A percentile compares a stretch with the other conserved stretches of the same genome.
Evolutionary conservation across 2,797 vertebrate species (phyloP).

Genomic region (Hozukius guyotensis): DNA sequence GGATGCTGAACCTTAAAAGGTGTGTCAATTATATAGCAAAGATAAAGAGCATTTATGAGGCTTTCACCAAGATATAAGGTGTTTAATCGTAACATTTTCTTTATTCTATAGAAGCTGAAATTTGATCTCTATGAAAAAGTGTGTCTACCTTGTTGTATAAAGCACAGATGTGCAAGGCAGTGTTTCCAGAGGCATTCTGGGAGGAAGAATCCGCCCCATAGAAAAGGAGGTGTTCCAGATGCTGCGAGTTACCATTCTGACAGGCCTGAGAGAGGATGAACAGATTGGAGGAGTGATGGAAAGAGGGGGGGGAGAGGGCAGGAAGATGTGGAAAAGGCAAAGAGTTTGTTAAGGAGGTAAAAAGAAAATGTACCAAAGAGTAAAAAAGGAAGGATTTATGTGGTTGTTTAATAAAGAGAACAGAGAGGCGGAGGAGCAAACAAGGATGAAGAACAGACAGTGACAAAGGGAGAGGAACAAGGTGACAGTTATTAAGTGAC

Average conservation of each 20-base stretch:
- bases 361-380: not conserved
- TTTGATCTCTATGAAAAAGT: not conserved
- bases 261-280: slow-evolving; percentile 85
- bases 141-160: slow-evolving; percentile 92
- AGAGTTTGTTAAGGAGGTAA: not conserved
- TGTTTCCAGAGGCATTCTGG: slow-evolving; percentile 95
- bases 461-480: slow-evolving; percentile 16
- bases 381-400: not conserved
- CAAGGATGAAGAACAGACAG: slow-evolving; percentile 4
- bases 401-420: slow-evolving; percentile 14
- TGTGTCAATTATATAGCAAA: not conserved
- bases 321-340: not conserved
- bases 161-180: slow-evolving; percentile 94
- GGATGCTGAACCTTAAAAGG: not conserved
- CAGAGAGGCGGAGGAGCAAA: not conserved
- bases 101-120: not conserved
- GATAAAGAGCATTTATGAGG: not conserved
- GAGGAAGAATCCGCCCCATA: slow-evolving; percentile 91
- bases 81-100: not conserved
- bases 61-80: not conserved
- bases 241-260: slow-evolving; percentile 92
- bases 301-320: not conserved
- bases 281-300: not conserved
- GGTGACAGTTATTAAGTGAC: slow-evolving; percentile 43
- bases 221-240: slow-evolving; percentile 94